phyloP scores from a whole-genome alignment of 2,113 vertebrate genomes.

The Microtus montanus region DNA sequence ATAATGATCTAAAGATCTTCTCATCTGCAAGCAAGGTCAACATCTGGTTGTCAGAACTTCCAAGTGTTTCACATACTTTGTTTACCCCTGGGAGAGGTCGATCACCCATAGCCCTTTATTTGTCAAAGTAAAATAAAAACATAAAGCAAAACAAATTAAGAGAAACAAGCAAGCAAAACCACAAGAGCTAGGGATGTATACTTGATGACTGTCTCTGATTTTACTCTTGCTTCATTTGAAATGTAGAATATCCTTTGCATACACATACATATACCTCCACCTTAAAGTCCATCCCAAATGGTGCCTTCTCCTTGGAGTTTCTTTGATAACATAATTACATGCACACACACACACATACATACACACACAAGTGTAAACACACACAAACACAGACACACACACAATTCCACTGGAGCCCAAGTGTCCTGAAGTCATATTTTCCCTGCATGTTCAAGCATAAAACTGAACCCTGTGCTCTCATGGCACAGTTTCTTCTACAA shows the following conservation, averaged over 20 bases:
- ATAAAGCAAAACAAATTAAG: not conserved
- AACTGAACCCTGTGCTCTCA: not conserved
- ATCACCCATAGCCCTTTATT: not conserved
- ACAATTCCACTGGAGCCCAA: not conserved
- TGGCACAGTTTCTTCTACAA: not conserved
- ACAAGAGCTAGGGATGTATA: not conserved
- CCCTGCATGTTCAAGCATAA: too few relatives aligned
- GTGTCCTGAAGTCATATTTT: not conserved
- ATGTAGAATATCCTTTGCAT: not conserved
- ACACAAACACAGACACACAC: not conserved
- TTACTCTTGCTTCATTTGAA: not conserved
- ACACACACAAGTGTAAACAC: not conserved
- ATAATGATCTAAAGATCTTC: not conserved
- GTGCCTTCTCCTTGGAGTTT: not conserved
- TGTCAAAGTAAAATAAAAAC: not conserved
- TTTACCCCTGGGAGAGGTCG: not conserved
- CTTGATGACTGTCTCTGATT: not conserved
- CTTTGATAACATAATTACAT: not conserved
- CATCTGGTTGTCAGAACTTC: not conserved
- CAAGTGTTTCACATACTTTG: not conserved
- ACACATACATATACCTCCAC: not conserved
- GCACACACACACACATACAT: not conserved
- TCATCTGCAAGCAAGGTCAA: not conserved
- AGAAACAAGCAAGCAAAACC: not conserved
- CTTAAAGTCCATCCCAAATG: not conserved